These are phyloP conservation scores for Picathartes gymnocephalus DNA, from an alignment of 2,113 vertebrate genomes.

Conservation along the genomic window DNA sequence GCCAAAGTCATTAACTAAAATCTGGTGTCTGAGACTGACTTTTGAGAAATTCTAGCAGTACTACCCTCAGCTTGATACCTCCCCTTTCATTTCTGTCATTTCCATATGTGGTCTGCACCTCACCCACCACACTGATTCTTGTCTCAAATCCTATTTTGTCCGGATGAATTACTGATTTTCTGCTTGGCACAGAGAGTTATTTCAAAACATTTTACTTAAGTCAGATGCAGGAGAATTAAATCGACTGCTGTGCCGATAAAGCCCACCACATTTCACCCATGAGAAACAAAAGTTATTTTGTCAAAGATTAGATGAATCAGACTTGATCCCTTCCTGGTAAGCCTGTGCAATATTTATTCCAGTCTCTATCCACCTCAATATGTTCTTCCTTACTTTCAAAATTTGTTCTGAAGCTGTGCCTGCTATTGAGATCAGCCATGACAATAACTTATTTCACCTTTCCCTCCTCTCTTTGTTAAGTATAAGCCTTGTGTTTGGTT, in stretches of 20 bases:
- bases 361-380: not conserved
- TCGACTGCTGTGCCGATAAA: not conserved
- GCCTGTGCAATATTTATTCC: not conserved
- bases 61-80: not conserved
- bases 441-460: not conserved
- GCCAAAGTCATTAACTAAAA: not conserved
- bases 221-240: not conserved
- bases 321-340: not conserved
- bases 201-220: not conserved
- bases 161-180: not conserved
- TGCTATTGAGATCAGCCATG: not conserved
- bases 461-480: not conserved
- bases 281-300: conserved; percentile 37
- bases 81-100: not conserved
- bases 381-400: not conserved
- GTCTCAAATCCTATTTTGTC: not conserved
- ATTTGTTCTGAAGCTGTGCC: not conserved
- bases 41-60: not conserved
- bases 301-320: conserved; percentile 7
- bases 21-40: not conserved
- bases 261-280: not conserved
- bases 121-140: not conserved
- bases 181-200: not conserved
- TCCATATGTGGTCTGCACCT: not conserved
- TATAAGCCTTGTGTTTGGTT: not conserved